phyloP scores from a whole-genome alignment of 2,888 invertebrate genomes.

The Parnassius smintheus region DNA sequence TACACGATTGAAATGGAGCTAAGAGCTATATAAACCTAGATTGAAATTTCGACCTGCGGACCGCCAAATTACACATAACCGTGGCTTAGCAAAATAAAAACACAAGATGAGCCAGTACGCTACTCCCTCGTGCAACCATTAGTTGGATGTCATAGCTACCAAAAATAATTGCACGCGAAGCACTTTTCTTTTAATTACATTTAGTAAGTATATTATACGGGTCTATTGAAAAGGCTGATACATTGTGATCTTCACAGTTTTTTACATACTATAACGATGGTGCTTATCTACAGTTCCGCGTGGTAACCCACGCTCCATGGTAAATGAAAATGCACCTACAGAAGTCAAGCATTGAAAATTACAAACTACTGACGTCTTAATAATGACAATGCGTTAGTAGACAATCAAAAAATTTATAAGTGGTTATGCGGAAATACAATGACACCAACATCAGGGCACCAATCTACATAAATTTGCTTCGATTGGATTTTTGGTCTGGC shows the following conservation, averaged over 20 bases:
- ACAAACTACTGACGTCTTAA: too few relatives aligned
- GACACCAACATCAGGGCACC: too few relatives aligned
- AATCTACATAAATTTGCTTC: too few relatives aligned
- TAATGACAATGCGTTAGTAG: too few relatives aligned
- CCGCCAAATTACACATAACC: conserved; percentile 81
- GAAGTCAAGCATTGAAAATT: too few relatives aligned
- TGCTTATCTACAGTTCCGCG: neutral
- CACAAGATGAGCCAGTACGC: conserved; percentile 46
- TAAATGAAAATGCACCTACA: too few relatives aligned
- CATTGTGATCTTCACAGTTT: neutral
- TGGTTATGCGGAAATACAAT: too few relatives aligned
- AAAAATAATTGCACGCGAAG: conserved; percentile 8
- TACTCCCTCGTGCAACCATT: conserved; percentile 51
- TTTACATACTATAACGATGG: neutral
- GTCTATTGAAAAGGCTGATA: conserved; percentile 20
- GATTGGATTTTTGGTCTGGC: too few relatives aligned
- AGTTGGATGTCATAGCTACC: conserved; percentile 25
- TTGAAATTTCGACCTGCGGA: conserved; percentile 64
- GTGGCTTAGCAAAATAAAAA: conserved; percentile 67
- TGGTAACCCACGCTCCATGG: too few relatives aligned
- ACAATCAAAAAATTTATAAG: too few relatives aligned
- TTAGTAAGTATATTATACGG: conserved; percentile 8
- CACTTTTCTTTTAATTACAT: conserved; percentile 10
- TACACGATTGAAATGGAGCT: too few relatives aligned
- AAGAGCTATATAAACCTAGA: too few relatives aligned